Evolutionary conservation across 1,140 invertebrate genomes (phyloP).

Genomic region (Phenacoccus solenopsis): DNA sequence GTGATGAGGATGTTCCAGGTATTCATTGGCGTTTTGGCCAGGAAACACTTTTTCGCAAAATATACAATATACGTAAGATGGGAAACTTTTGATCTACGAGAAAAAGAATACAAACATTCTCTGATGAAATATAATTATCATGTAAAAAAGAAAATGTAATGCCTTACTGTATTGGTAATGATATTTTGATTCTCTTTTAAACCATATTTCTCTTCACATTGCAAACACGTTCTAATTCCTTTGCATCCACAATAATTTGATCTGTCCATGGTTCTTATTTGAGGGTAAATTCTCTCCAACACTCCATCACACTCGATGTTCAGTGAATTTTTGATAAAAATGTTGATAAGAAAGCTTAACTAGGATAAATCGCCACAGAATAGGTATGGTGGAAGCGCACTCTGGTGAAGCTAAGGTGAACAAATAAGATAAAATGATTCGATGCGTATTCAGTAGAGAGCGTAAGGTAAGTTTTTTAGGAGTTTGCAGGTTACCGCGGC

Average conservation of each 20-base stretch:
- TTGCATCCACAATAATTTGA: conserved; percentile 77
- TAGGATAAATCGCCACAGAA: too few relatives aligned
- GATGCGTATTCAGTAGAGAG: too few relatives aligned
- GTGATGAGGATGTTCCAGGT: conserved; percentile 53
- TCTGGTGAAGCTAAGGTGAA: too few relatives aligned
- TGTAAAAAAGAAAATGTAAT: background rate
- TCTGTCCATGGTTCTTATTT: conserved; percentile 62
- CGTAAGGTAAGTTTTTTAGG: too few relatives aligned
- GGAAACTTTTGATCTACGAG: conserved; percentile 2
- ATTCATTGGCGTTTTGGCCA: conserved; percentile 49
- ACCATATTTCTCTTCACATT: conserved; percentile 62
- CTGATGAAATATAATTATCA: conserved; percentile 9
- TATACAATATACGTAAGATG: conserved; percentile 58
- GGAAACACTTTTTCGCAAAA: conserved; percentile 57
- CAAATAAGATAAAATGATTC: too few relatives aligned
- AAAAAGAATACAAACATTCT: conserved; percentile 19
- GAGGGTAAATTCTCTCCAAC: too few relatives aligned
- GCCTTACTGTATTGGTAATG: background rate
- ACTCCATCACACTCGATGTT: too few relatives aligned
- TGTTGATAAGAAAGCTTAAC: too few relatives aligned
- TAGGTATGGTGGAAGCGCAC: too few relatives aligned
- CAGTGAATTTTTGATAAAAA: too few relatives aligned
- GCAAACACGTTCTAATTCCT: conserved; percentile 73
- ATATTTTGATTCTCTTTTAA: conserved; percentile 26
- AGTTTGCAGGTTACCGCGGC: too few relatives aligned